These are phyloP conservation scores for Nycticebus coucang DNA, from an alignment of 2,113 vertebrate genomes.

Conservation along the genomic window DNA sequence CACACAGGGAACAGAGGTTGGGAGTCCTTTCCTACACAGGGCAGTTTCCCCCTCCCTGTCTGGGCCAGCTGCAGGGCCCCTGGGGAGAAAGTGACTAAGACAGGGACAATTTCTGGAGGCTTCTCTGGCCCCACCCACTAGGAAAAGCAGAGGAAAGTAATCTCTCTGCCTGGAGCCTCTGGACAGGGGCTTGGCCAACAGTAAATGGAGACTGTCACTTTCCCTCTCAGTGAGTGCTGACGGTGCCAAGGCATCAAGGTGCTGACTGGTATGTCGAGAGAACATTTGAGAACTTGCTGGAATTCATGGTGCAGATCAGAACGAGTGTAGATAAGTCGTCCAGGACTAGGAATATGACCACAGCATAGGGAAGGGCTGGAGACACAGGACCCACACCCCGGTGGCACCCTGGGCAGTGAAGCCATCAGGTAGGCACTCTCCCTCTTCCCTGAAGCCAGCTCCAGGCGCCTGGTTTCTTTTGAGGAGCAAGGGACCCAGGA, in stretches of 20 bases:
- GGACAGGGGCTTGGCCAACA: background rate
- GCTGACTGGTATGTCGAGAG: background rate
- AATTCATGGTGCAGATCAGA: background rate
- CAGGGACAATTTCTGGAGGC: constrained; percentile 79
- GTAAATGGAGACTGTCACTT: background rate
- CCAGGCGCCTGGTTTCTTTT: background rate
- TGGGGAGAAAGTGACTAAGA: constrained; percentile 79
- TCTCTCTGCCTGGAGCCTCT: constrained; percentile 68
- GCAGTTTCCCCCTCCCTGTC: constrained; percentile 73
- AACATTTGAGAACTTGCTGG: background rate
- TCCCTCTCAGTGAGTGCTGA: background rate
- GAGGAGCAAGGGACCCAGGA: accelerated
- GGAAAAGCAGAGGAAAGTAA: constrained; percentile 47
- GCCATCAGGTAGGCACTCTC: background rate
- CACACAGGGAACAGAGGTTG: constrained; percentile 66
- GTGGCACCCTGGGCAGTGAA: background rate
- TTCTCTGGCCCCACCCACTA: constrained; percentile 71
- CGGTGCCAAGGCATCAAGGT: background rate
- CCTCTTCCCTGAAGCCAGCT: too few relatives aligned
- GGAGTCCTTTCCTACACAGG: constrained; percentile 56
- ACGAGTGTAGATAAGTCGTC: background rate
- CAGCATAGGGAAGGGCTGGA: background rate
- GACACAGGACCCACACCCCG: too few relatives aligned
- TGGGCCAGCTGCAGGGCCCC: constrained; percentile 68
- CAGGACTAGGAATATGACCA: background rate